These are phyloP conservation scores for Pseudotriccus pelzelni DNA, from an alignment of 2,797 vertebrate genomes.

Conservation along the genomic window DNA sequence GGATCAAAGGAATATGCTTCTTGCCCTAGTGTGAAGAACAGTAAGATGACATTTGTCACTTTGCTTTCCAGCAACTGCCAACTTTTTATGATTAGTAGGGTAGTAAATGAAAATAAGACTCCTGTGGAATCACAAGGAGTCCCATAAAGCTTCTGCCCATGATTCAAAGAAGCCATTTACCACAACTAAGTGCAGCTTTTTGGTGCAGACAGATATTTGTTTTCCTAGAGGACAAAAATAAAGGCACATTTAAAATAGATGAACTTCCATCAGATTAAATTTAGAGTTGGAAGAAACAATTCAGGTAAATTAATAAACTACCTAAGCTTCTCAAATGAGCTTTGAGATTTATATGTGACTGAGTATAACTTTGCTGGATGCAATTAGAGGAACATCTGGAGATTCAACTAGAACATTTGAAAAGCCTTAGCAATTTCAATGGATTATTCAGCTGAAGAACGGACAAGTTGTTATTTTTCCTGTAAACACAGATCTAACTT, in stretches of 20 bases:
- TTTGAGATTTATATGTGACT: conserved; percentile 3
- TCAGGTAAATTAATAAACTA: conserved; percentile 56
- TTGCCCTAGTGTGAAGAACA: neutral
- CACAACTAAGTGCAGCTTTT: conserved; percentile 22
- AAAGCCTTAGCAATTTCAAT: conserved; percentile 20
- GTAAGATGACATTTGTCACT: conserved; percentile 36
- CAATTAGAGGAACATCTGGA: conserved; percentile 48
- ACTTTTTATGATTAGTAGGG: conserved; percentile 46
- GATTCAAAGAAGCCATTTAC: conserved; percentile 39
- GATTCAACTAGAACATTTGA: neutral
- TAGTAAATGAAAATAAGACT: conserved; percentile 55
- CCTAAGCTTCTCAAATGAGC: neutral
- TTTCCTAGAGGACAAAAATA: conserved; percentile 27
- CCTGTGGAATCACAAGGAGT: conserved; percentile 25
- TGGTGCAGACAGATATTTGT: conserved; percentile 29
- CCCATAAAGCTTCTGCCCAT: conserved; percentile 50
- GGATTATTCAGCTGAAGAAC: conserved; percentile 25
- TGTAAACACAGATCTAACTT: neutral
- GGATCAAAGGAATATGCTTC: conserved; percentile 34
- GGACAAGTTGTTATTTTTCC: neutral
- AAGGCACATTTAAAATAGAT: neutral
- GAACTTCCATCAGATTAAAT: conserved; percentile 18
- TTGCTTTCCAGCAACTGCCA: conserved; percentile 41
- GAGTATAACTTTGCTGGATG: neutral
- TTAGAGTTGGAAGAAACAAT: conserved; percentile 20